phyloP scores from a whole-genome alignment of 2,888 invertebrate genomes.

The Sepioteuthis lessoniana region DNA sequence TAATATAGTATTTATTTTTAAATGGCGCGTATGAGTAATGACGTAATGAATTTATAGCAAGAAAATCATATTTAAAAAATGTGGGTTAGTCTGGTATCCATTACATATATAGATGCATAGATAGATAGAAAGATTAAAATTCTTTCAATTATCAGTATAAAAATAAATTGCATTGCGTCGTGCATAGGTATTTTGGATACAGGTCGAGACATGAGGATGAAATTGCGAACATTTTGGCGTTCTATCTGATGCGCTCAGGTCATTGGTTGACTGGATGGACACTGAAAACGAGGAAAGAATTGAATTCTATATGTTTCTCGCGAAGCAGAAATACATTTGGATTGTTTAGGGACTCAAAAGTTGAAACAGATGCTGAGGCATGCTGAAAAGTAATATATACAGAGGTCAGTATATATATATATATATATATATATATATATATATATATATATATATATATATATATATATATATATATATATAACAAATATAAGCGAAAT shows the following conservation, averaged over 20 bases:
- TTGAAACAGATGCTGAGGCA: background rate
- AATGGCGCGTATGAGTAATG: too few relatives aligned
- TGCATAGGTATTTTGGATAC: background rate
- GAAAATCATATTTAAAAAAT: too few relatives aligned
- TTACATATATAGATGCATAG: background rate
- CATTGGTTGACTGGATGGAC: background rate
- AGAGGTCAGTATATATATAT: background rate
- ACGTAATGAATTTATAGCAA: too few relatives aligned
- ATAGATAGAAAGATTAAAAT: background rate
- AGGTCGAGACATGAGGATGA: background rate
- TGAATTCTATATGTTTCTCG: background rate
- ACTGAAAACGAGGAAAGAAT: background rate
- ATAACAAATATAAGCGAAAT: too few relatives aligned
- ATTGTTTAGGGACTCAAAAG: background rate
- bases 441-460: constrained; percentile 14
- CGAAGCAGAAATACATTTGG: background rate
- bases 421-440: constrained; percentile 15
- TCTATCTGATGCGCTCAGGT: background rate
- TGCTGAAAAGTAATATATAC: background rate
- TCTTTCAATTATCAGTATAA: background rate
- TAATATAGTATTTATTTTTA: too few relatives aligned
- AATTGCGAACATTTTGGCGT: background rate
- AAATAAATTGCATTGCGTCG: background rate
- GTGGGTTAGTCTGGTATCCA: too few relatives aligned
- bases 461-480: background rate